Evolutionary conservation across 2,888 invertebrate species (phyloP).

Genomic region (Thymelicus lineola): DNA sequence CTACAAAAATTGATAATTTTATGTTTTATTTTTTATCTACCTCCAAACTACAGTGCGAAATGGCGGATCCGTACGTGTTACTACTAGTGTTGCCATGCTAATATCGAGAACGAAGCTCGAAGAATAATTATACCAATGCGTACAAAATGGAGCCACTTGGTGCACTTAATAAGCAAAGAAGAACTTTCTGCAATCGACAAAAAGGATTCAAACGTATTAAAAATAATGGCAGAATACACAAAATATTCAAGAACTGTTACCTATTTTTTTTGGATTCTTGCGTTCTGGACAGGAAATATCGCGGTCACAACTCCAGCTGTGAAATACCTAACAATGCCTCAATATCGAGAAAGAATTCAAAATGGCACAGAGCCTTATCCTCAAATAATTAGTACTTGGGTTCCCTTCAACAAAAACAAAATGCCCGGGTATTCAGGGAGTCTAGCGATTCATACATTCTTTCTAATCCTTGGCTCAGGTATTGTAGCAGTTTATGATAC

Average conservation of each 20-base stretch:
- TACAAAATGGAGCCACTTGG: conserved; percentile 49
- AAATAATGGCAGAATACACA: conserved; percentile 55
- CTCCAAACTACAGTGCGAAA: too few relatives aligned
- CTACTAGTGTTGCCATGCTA: too few relatives aligned
- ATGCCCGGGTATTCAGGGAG: conserved; percentile 59
- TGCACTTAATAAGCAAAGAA: conserved; percentile 52
- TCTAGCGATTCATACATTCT: conserved; percentile 54
- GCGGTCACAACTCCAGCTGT: conserved; percentile 56
- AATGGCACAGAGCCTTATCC: conserved; percentile 59
- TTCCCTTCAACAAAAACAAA: conserved; percentile 64
- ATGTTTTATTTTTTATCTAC: too few relatives aligned
- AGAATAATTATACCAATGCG: conserved; percentile 50
- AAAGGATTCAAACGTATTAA: conserved; percentile 44
- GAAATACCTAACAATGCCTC: conserved; percentile 51
- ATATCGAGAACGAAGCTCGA: too few relatives aligned
- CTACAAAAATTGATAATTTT: too few relatives aligned
- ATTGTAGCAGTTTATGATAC: conserved; percentile 62
- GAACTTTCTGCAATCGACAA: conserved; percentile 53
- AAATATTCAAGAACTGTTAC: conserved; percentile 60
- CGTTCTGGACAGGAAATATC: conserved; percentile 53
- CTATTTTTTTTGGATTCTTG: conserved; percentile 59
- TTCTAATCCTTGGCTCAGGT: conserved; percentile 58
- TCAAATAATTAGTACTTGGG: conserved; percentile 66
- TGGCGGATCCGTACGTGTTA: too few relatives aligned
- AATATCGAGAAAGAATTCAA: conserved; percentile 54